Evolutionary conservation across 2,113 vertebrate species (phyloP), one percentile per base, ranked within the genome.

Genomic region (Oriolus oriolus): DNA sequence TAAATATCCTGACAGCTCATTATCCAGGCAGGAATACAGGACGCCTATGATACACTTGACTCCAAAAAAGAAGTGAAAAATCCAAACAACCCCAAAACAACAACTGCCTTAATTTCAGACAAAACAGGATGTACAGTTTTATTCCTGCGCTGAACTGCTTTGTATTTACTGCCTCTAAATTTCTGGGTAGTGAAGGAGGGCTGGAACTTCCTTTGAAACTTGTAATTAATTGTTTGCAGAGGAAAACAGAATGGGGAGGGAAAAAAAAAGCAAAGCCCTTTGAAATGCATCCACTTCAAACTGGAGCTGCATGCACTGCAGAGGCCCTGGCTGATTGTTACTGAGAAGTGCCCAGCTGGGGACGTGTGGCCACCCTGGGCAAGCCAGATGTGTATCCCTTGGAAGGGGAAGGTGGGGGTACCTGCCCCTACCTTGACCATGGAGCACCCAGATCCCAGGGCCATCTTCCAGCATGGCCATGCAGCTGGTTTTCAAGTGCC

Each of bases 81-180:
- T 1, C 47, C 12, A 63, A 61, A 65, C 52, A 89, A 57, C 6
- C 49, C 44, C 37, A 26, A 80, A 83, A 69, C 63, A 95, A 95
- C 90, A 75, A 81, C 60, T 0, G 16, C 63, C 57, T 78, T 86
- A 35, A 90, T 90, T 91, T 93, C 68, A 94, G 88, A 94, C 93
- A 86, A 95, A 97, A 97, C 96, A 96, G 95, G 96, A 97, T 96
- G 76, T 92, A 64, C 65, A 23, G 13, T 94, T 97, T 95, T 79
- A 94, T 84, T 92, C 83, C 93, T 89, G 84, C 0, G 0, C 27
- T 57, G 54, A 90, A 57, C 91, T 64, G 69, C 79, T 93, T 90
- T 84, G 56, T 91, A 88, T 81, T 95, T 95, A 91, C 54, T 96
- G 87, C 74, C 74, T 95, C 87, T 85, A 49, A 90, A 60, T 44